These are phyloP conservation scores for Megalurothrips usitatus DNA, from an alignment of 2,888 invertebrate genomes.

Conservation along the genomic window DNA sequence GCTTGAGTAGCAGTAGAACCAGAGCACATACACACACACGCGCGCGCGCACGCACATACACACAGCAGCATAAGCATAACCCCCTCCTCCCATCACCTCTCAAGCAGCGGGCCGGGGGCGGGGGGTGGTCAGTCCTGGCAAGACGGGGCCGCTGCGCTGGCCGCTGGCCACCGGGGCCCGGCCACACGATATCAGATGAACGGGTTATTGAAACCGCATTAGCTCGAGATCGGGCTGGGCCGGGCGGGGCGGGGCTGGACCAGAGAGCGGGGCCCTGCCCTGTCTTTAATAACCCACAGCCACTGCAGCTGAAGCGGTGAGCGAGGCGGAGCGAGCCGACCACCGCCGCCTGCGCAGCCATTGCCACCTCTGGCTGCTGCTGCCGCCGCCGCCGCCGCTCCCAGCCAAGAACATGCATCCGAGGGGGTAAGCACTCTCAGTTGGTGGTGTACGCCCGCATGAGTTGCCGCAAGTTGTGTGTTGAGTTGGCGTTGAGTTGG, in stretches of 20 bases:
- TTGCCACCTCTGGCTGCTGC: background rate
- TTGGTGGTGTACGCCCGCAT: too few relatives aligned
- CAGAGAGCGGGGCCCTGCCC: background rate
- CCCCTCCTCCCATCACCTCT: too few relatives aligned
- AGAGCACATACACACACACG: background rate
- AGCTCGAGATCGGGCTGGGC: background rate
- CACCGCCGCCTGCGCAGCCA: background rate
- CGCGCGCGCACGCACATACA: too few relatives aligned
- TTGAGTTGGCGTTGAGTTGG: too few relatives aligned
- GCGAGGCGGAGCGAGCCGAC: too few relatives aligned
- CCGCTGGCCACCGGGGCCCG: background rate
- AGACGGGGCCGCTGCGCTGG: background rate
- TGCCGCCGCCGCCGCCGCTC: background rate
- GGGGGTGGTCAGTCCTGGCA: background rate
- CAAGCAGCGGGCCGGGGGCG: background rate
- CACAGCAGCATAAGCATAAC: too few relatives aligned
- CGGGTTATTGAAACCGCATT: conserved; percentile 26
- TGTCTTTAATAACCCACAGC: conserved; percentile 4
- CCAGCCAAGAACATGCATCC: too few relatives aligned
- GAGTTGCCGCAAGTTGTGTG: too few relatives aligned
- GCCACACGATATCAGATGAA: background rate
- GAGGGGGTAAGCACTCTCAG: too few relatives aligned
- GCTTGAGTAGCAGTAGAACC: background rate
- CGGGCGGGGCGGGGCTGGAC: background rate
- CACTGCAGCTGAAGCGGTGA: background rate